A percentile compares a stretch with the other conserved stretches of the same genome.
Evolutionary conservation across 2,113 vertebrate species (phyloP).

Genomic region (Geothlypis trichas): DNA sequence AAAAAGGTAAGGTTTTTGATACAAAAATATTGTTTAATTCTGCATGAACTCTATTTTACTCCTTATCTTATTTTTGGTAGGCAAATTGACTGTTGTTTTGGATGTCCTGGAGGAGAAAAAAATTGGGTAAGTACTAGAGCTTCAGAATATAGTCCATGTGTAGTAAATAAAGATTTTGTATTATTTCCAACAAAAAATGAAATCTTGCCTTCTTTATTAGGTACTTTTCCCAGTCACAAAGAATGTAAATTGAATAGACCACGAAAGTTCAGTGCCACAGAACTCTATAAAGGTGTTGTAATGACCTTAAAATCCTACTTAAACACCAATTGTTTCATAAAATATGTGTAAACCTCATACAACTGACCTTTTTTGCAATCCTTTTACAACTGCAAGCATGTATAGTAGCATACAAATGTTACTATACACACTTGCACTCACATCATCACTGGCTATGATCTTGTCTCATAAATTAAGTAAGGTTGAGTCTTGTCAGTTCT

Average conservation of each 20-base stretch:
- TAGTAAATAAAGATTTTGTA: neutral
- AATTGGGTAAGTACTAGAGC: neutral
- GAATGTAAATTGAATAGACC: neutral
- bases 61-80: neutral
- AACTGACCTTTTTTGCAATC: neutral
- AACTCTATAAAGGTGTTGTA: neutral
- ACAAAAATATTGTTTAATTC: neutral
- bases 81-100: neutral
- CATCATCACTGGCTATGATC: conserved; percentile 42
- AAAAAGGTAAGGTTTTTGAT: neutral
- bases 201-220: neutral
- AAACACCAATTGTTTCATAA: neutral
- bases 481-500: conserved; percentile 57
- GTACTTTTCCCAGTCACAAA: neutral
- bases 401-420: neutral
- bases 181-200: neutral
- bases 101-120: neutral
- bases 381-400: neutral
- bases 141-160: neutral
- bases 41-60: neutral
- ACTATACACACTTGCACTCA: neutral
- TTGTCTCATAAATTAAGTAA: conserved; percentile 63
- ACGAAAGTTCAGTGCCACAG: neutral
- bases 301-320: neutral
- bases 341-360: conserved; percentile 12